phyloP scores from a whole-genome alignment of 30 jellyfish, hydroid and myxozoan species.

The Hydra vulgaris region DNA sequence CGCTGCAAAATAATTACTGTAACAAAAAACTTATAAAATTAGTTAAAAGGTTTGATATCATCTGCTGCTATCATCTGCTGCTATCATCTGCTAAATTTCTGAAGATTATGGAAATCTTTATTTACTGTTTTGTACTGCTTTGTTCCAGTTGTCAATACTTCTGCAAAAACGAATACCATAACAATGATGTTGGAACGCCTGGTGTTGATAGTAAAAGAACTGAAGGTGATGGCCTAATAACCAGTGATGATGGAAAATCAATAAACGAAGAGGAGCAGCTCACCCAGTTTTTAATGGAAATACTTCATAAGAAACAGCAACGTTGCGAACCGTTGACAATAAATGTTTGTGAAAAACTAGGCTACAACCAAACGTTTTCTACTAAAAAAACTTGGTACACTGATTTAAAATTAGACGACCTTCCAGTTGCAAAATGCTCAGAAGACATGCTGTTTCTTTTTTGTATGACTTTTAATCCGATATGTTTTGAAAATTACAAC shows the following conservation, averaged over 20 bases:
- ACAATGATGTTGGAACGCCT: too few species aligned
- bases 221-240: too few species aligned
- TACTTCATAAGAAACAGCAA: neutral
- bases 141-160: neutral
- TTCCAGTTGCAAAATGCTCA: constrained; percentile 57
- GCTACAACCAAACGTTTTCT: constrained; percentile 64
- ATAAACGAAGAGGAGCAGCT: neutral
- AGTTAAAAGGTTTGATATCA: neutral
- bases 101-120: neutral
- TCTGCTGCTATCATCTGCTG: neutral
- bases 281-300: neutral
- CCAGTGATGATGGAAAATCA: too few species aligned
- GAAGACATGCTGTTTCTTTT: constrained; percentile 52
- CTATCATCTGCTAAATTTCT: too few species aligned
- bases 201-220: too few species aligned
- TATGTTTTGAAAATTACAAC: constrained; percentile 57
- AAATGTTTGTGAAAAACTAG: constrained; percentile 65
- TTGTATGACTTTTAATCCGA: constrained; percentile 83
- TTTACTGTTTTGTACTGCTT: neutral
- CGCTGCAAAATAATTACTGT: neutral
- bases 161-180: neutral
- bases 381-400: constrained; percentile 38
- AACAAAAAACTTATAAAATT: neutral
- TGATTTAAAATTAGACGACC: constrained; percentile 40
- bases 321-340: constrained; percentile 59